These are phyloP conservation scores for Chloroclysta siterata DNA, from an alignment of 2,888 invertebrate genomes.

Conservation along the genomic window DNA sequence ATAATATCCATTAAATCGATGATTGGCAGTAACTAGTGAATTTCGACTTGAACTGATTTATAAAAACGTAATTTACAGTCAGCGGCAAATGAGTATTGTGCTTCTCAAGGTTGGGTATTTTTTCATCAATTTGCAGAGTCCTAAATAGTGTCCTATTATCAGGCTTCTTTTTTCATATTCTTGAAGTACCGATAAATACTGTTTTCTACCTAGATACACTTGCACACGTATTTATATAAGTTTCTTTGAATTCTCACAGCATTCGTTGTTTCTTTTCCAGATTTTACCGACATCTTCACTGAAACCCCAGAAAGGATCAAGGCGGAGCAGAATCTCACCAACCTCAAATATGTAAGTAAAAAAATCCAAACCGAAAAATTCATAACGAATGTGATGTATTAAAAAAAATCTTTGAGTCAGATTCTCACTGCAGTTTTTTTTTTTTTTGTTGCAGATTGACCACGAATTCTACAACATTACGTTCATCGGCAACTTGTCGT, in stretches of 20 bases:
- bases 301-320: constrained; percentile 66
- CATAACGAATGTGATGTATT: no score
- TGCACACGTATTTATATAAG: no score
- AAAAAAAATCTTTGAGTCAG: neutral
- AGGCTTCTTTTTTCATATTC: no score
- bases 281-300: constrained; percentile 59
- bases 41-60: neutral
- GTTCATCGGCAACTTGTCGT: constrained; percentile 84
- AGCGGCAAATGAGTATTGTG: no score
- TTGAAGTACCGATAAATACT: no score
- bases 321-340: constrained; percentile 65
- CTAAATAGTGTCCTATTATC: no score
- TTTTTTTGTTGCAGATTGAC: constrained; percentile 81
- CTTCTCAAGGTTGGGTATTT: no score
- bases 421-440: neutral
- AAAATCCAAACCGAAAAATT: neutral
- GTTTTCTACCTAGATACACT: no score
- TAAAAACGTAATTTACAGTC: neutral
- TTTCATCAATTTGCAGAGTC: no score
- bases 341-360: constrained; percentile 65
- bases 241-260: no score
- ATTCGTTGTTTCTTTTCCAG: constrained; percentile 48
- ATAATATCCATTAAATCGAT: neutral
- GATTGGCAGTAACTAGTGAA: neutral
- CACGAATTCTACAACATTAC: constrained; percentile 93